Percentiles rank a stretch among this genome's conserved stretches.
phyloP scores from a whole-genome alignment of 2,113 vertebrate species.

The Hydrolagus affinis region DNA sequence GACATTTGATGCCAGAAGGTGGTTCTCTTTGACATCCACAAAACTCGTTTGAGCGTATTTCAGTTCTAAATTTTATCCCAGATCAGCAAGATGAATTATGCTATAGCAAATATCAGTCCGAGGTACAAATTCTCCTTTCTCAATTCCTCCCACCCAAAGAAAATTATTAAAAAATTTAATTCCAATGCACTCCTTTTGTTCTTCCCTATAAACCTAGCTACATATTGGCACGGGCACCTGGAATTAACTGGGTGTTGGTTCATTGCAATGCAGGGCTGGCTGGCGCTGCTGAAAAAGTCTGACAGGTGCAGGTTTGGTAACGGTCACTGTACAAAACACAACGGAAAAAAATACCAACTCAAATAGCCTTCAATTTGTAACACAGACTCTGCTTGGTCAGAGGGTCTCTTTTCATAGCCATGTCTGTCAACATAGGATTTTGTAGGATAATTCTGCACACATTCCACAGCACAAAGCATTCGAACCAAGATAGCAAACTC shows the following conservation, averaged over 20 bases:
- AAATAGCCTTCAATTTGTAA: conserved; percentile 54
- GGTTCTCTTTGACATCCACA: no score
- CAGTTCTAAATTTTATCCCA: no score
- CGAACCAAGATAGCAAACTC: conserved; percentile 49
- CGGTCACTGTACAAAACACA: conserved; percentile 8
- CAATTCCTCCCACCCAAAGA: no score
- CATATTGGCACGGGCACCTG: no score
- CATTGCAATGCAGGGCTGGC: background rate
- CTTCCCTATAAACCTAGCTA: no score
- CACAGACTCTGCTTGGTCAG: conserved; percentile 58
- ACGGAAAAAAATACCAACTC: conserved; percentile 36
- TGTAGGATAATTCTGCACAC: conserved; percentile 56
- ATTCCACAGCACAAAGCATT: conserved; percentile 63
- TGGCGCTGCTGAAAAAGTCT: background rate
- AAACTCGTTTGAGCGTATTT: no score
- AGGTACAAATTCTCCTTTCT: no score
- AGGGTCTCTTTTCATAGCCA: conserved; percentile 55
- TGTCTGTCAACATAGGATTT: conserved; percentile 66
- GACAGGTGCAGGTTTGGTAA: conserved; percentile 18
- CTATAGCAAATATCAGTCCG: no score
- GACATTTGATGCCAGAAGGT: no score
- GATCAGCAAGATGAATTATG: no score
- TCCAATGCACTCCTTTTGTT: no score
- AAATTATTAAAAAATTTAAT: no score
- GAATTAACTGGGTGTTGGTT: background rate